Conservation (phyloP, 2,888 invertebrate species). For the Stenolophus ochropezus region DNA sequence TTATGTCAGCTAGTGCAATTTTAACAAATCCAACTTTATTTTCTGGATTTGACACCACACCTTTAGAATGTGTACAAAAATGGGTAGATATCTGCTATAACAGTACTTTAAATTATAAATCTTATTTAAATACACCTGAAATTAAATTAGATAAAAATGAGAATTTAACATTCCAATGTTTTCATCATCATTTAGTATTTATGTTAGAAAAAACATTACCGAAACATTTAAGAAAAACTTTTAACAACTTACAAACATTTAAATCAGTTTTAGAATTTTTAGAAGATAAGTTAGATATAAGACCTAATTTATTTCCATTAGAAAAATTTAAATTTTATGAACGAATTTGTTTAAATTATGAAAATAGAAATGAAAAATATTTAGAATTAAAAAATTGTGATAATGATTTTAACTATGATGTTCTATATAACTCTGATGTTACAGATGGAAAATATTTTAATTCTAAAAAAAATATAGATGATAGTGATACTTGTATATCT, state of each 20-base stretch:
- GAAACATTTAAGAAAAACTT: conserved; percentile 82
- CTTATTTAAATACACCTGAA: conserved; percentile 61
- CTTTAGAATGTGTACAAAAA: conserved; percentile 84
- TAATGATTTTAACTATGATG: conserved; percentile 49
- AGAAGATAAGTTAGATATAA: conserved; percentile 75
- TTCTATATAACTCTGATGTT: conserved; percentile 63
- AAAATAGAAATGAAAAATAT: conserved; percentile 65
- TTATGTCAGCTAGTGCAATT: conserved; percentile 95
- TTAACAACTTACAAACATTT: conserved; percentile 85
- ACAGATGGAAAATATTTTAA: conserved; percentile 69
- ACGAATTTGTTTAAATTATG: conserved; percentile 66
- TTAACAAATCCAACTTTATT: conserved; percentile 94
- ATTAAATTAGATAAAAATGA: conserved; percentile 74
- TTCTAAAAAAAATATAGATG: conserved; percentile 64
- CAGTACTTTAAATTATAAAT: conserved; percentile 69
- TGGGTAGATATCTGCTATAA: conserved; percentile 85
- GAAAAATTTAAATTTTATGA: conserved; percentile 66
- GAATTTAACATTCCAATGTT: conserved; percentile 84
- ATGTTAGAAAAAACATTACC: conserved; percentile 92
- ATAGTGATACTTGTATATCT: conserved; percentile 66
- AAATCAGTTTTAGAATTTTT: conserved; percentile 83
- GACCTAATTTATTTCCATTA: conserved; percentile 69
- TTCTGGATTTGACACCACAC: conserved; percentile 82
- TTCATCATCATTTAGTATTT: conserved; percentile 97
- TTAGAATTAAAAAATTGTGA: conserved; percentile 64